Percentiles rank a stretch among this genome's conserved stretches.
phyloP scores from a whole-genome alignment of 1,140 invertebrate genomes.

The Penaeus indicus region DNA sequence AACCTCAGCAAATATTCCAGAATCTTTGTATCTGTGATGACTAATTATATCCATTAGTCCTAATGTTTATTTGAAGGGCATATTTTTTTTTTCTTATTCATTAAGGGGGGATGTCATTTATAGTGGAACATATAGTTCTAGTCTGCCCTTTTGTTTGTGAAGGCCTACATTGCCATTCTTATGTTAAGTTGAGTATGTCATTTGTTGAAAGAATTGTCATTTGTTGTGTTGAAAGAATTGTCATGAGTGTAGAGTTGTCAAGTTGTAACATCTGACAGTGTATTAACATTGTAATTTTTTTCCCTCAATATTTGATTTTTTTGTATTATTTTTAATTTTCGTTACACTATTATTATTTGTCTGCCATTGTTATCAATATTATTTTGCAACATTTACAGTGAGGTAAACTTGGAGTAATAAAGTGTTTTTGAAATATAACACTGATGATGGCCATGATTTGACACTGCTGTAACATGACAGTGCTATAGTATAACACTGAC shows the following conservation, averaged over 20 bases:
- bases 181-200: neutral
- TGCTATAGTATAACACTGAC: no score
- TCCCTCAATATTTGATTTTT: no score
- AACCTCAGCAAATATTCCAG: conserved; percentile 48
- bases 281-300: no score
- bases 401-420: no score
- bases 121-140: conserved; percentile 44
- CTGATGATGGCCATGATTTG: no score
- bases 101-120: conserved; percentile 16
- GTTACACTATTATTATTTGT: neutral
- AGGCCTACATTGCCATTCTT: conserved; percentile 11
- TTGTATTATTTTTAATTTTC: neutral
- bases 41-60: conserved; percentile 51
- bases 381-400: neutral
- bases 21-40: conserved; percentile 58
- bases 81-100: conserved; percentile 17
- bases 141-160: conserved; percentile 43
- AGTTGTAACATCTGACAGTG: conserved; percentile 6
- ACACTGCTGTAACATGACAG: no score
- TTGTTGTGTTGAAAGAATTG: neutral
- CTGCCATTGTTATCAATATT: conserved; percentile 1
- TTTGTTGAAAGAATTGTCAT: neutral
- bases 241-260: neutral
- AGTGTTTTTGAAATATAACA: no score
- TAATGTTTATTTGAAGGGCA: conserved; percentile 35